phyloP scores from a whole-genome alignment of 1,140 invertebrate genomes.

The Meteorus sp. region DNA sequence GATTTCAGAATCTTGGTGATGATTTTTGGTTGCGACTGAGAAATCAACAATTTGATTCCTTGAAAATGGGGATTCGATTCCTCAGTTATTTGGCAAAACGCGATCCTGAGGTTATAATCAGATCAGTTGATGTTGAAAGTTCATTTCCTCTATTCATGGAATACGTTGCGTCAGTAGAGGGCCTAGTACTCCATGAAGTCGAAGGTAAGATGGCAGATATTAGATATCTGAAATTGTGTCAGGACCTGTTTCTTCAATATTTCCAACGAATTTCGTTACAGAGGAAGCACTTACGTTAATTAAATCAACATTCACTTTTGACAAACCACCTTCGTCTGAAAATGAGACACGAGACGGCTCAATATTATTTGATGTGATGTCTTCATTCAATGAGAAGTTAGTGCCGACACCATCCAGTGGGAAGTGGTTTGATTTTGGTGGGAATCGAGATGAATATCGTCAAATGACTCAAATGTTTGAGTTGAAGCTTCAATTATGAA shows the following conservation, averaged over 20 bases:
- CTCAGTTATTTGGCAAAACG: conserved; percentile 45
- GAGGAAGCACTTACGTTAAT: background rate
- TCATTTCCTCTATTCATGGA: conserved; percentile 45
- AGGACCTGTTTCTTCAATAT: no score
- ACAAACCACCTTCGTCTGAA: background rate
- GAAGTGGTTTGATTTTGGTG: conserved; percentile 25
- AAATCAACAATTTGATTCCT: conserved; percentile 36
- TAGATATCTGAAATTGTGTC: no score
- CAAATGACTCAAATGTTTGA: conserved; percentile 1
- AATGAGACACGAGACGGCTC: background rate
- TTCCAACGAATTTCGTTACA: background rate
- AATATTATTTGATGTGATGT: background rate
- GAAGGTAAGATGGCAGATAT: conserved; percentile 51
- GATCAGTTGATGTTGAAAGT: conserved; percentile 42
- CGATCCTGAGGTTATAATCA: conserved; percentile 44
- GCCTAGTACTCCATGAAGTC: conserved; percentile 40
- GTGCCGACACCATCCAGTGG: conserved; percentile 10
- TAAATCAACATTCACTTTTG: background rate
- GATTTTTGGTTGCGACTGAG: conserved; percentile 39
- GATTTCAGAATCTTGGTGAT: conserved; percentile 12
- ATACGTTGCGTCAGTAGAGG: conserved; percentile 36
- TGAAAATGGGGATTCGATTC: conserved; percentile 47
- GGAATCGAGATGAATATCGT: background rate
- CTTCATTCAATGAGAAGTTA: background rate
- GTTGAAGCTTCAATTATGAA: background rate